A percentile compares a stretch with the other conserved stretches of the same genome.
phyloP scores from a whole-genome alignment of 2,888 invertebrate species.

The Microctonus hyperodae region DNA sequence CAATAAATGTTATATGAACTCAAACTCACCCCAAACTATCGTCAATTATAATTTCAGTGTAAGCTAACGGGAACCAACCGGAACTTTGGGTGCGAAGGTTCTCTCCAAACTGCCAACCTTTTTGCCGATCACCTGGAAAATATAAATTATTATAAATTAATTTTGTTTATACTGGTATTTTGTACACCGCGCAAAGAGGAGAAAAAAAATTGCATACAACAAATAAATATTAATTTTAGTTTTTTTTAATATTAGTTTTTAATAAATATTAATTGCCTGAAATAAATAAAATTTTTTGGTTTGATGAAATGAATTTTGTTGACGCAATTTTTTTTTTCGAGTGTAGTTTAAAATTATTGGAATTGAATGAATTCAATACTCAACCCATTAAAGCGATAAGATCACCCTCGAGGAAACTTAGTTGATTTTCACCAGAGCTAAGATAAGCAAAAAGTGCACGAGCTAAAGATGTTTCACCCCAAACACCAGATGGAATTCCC shows the following conservation, averaged over 20 bases:
- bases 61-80: slow-evolving; percentile 96
- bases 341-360: background rate
- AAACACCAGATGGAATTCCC: slow-evolving; percentile 52
- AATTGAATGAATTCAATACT: background rate
- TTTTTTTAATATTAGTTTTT: too few relatives aligned
- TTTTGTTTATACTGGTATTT: background rate
- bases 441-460: slow-evolving; percentile 89
- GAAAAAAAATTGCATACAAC: too few relatives aligned
- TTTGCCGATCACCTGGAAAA: slow-evolving; percentile 77
- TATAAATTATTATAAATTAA: background rate
- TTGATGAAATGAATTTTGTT: too few relatives aligned
- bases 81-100: slow-evolving; percentile 89
- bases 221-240: too few relatives aligned
- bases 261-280: too few relatives aligned
- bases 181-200: too few relatives aligned
- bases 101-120: slow-evolving; percentile 98
- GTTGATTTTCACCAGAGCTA: slow-evolving; percentile 87
- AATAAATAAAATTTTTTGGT: too few relatives aligned
- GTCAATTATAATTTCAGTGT: slow-evolving; percentile 81
- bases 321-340: background rate
- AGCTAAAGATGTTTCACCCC: slow-evolving; percentile 79
- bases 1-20: background rate
- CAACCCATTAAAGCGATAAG: slow-evolving; percentile 81
- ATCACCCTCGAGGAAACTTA: slow-evolving; percentile 91
- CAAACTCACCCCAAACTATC: slow-evolving; percentile 69